Base-by-base conservation (phyloP, 2,888 invertebrate genomes). In the Melieria picta region DNA sequence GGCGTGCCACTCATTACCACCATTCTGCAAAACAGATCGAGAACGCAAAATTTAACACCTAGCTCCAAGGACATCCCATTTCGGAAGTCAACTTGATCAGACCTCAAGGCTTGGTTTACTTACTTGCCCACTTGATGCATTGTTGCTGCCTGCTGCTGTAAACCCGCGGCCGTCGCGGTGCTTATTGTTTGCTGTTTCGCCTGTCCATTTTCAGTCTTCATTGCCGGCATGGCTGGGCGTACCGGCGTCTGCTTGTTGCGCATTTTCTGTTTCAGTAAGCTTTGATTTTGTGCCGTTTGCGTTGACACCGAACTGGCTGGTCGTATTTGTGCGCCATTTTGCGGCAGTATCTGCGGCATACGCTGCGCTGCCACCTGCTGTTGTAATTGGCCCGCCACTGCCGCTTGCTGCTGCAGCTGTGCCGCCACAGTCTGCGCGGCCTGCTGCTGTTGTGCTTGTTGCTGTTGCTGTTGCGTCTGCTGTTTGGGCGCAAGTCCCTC, bases 221-320 rank as follows among this genome's bases (percentile, higher is more conserved):
- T 85, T 70, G 85, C 86, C 64, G 89, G 87, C 73, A 93, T 90
- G 42, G 93, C 93, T n/a, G 93, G 93, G 72, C 91, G 88, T 78
- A 91, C 90, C 76, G 90, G 88, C 57, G 89, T 88, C 57, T 91
- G 91, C 85, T 94, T 94, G 66, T 92, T 92, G 30, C 94, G 91
- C 84, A 91, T 88, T 79, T 89, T 90, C 7, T 88, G 86, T 69
- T 88, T 85, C 4, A 87, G 79, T 65, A 86, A 76, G 71, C 83
- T 86, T 74, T 87, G 87, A 72, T 87, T 87, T 74, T 87, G 86
- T 3, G 89, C 88, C 0, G 95, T 95, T 86, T 95, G 95, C 0
- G 95, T 95, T 6, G 95, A 94, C 10, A 95, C 95, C 0, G 94
- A 94, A 78, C 94, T 92, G 5, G 89, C 93, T 0, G 95, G 94